phyloP scores from a whole-genome alignment of 2,888 invertebrate genomes.

The Drosophila percnosoma region DNA sequence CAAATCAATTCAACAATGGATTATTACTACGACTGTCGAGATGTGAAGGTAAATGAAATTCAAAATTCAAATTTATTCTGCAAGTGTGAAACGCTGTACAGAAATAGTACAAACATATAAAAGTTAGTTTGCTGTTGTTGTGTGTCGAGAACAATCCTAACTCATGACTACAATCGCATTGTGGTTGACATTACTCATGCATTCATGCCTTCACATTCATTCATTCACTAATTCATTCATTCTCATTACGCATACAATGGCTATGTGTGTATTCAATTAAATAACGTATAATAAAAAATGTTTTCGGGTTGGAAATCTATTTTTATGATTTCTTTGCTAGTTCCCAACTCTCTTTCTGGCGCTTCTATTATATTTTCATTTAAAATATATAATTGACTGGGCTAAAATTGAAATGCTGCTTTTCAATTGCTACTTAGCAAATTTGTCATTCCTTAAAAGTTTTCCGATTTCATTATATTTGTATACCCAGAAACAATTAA shows the following conservation, averaged over 20 bases:
- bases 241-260: slow-evolving; percentile 38
- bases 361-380: background rate
- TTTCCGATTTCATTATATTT: background rate
- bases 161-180: slow-evolving; percentile 27
- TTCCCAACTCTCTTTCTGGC: slow-evolving; percentile 3
- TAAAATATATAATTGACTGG: background rate
- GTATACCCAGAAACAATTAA: background rate
- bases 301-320: slow-evolving; percentile 9
- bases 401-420: background rate
- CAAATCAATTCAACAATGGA: slow-evolving; percentile 58
- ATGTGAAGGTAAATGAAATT: slow-evolving; percentile 59
- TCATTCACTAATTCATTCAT: slow-evolving; percentile 9
- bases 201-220: slow-evolving; percentile 13
- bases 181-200: slow-evolving; percentile 28
- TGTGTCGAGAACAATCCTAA: slow-evolving; percentile 21
- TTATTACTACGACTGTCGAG: slow-evolving; percentile 66
- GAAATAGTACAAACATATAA: background rate
- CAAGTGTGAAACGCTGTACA: slow-evolving; percentile 13
- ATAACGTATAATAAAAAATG: background rate
- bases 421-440: background rate
- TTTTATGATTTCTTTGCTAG: slow-evolving; percentile 1
- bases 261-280: background rate
- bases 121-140: background rate
- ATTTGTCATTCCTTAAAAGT: background rate
- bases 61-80: slow-evolving; percentile 23